Percentiles rank a stretch among this genome's conserved stretches.
Conservation (phyloP, 2,797 vertebrate species). For the Urosaurus nigricauda region DNA sequence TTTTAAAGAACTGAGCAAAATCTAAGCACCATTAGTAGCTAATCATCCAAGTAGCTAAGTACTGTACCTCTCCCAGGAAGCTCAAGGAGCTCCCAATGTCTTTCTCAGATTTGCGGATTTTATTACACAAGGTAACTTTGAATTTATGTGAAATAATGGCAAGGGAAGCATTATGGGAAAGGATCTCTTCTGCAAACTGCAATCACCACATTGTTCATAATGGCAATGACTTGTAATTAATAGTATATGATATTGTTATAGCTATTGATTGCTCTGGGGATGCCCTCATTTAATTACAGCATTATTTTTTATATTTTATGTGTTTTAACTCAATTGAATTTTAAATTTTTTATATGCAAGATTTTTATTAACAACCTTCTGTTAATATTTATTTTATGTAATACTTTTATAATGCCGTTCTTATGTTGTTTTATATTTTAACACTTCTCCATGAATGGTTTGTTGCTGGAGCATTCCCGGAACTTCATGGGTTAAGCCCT, state of each 20-base stretch:
- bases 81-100: background rate
- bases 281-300: no score
- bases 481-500: no score
- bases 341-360: no score
- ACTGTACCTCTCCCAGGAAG: constrained; percentile 13
- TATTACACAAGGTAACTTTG: background rate
- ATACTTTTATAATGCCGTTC: no score
- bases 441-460: no score
- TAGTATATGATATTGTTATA: background rate
- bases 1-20: constrained; percentile 7
- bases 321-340: no score
- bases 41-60: background rate
- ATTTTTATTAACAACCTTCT: no score
- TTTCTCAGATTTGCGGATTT: constrained; percentile 9
- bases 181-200: background rate
- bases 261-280: no score
- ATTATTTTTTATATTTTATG: no score
- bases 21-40: background rate
- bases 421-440: no score
- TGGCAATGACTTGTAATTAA: background rate
- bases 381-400: no score
- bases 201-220: background rate
- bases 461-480: no score
- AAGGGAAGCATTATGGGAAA: background rate
- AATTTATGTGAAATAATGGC: constrained; percentile 15